Evolutionary conservation across 2,888 invertebrate genomes (phyloP), one percentile per base, ranked within the genome.

Genomic region (Megamerina dolium): DNA sequence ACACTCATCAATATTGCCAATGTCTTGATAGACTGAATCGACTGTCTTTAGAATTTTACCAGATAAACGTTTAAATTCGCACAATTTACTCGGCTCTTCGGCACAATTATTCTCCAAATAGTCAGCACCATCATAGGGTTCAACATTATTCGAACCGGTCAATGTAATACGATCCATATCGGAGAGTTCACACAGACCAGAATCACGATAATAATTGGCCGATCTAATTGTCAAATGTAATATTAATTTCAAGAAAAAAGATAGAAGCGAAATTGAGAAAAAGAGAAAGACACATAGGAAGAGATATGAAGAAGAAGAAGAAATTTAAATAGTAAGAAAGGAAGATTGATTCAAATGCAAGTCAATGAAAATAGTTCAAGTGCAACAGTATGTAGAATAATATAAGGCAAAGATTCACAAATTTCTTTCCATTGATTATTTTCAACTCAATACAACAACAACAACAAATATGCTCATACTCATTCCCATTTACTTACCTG

Each of bases 81-180:
- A 93, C 50, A 93, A 76, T 70, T 90, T 91, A 37, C 88, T 88
- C n/a, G 92, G 91, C 64, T 93, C 92, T 61, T 90, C 90, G 26
- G 91, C 89, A 71, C 91, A 92, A 70, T 91, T 89, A 73, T 91
- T 92, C 72, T 92, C 91, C 74, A 92, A 78, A 73, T 90, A 92
- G 66, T 92, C 91, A 61, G 66, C 76, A 70, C 79, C 80, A 67
- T 81, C 81, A 53, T 78, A 78, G 46, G 78, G 74, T 20, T 84
- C 82, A 72, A 90, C 87, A 55, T 83, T 80, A 59, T 77, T 84
- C 43, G 85, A 84, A 55, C 90, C 89, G 44, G 87, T 88, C 54
- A 91, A 77, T 40, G 92, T 91, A 69, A 91, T 82, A 59, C 92
- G 82, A 74, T 92, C 92, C 91, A 93, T 91, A 72, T 87, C 88